These are phyloP conservation scores for Pholis gunnellus DNA, from an alignment of 2,113 vertebrate species.

Conservation along the genomic window DNA sequence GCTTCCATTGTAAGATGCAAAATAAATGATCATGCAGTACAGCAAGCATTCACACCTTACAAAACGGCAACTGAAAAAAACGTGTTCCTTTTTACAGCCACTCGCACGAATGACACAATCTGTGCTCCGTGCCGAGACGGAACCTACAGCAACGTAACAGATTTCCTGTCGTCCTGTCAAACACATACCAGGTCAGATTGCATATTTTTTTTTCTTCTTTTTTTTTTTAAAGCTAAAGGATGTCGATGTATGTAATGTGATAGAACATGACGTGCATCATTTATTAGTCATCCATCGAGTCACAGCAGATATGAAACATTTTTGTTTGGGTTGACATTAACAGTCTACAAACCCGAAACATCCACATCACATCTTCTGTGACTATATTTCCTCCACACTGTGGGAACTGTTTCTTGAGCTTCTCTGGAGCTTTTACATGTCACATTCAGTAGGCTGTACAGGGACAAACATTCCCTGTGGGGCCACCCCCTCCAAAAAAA, in stretches of 20 bases:
- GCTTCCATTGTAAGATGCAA: not conserved
- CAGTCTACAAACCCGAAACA: conserved; percentile 24
- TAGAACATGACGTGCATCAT: not conserved
- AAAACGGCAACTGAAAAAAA: not conserved
- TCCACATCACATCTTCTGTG: conserved; percentile 22
- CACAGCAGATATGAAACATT: not conserved
- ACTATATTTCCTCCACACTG: conserved; percentile 8
- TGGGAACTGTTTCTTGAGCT: not conserved
- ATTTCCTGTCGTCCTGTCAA: conserved; percentile 63
- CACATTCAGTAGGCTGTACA: not conserved
- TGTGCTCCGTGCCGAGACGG: conserved; percentile 65
- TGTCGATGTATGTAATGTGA: not conserved
- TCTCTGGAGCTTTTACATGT: not conserved
- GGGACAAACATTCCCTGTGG: not conserved
- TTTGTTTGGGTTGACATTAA: conserved; percentile 12
- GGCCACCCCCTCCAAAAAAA: not conserved
- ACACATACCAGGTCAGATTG: conserved; percentile 68
- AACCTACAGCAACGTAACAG: conserved; percentile 72
- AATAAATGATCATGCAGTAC: not conserved
- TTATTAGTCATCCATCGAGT: conserved; percentile 8
- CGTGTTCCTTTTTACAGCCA: conserved; percentile 56
- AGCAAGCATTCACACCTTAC: not conserved
- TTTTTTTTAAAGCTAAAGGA: conserved; percentile 9
- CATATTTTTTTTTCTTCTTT: not conserved
- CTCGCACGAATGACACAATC: conserved; percentile 25